These are phyloP conservation scores for Drosophila varians DNA, from an alignment of 1,140 invertebrate species.

Conservation along the genomic window DNA sequence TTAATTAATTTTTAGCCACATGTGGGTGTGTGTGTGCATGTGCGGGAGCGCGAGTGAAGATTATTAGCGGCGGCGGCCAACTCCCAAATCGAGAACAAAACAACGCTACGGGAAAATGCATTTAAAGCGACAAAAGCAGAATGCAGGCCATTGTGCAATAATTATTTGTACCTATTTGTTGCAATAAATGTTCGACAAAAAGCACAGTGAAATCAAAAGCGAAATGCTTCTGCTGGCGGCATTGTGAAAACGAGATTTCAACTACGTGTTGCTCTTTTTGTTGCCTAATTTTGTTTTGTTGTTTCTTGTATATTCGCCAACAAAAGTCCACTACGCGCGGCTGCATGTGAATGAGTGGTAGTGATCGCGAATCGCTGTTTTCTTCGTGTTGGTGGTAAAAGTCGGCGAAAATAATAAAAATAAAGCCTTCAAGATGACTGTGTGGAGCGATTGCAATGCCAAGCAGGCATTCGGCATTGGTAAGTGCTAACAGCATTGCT, in stretches of 20 bases:
- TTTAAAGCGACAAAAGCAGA: conserved; percentile 22
- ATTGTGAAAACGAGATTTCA: conserved; percentile 52
- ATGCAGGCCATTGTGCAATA: conserved; percentile 37
- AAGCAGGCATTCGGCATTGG: conserved; percentile 82
- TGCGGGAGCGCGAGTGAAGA: conserved; percentile 54
- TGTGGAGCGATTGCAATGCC: conserved; percentile 78
- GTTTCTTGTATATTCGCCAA: conserved; percentile 63
- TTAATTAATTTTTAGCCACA: conserved; percentile 21
- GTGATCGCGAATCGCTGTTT: conserved; percentile 17
- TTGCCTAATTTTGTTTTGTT: conserved; percentile 45
- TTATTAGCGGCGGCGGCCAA: conserved; percentile 59
- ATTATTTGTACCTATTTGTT: conserved; percentile 18
- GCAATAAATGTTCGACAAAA: conserved; percentile 15
- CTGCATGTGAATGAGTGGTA: conserved; percentile 22
- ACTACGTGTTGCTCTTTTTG: conserved; percentile 67
- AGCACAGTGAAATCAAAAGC: conserved; percentile 18
- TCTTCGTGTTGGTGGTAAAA: conserved; percentile 56
- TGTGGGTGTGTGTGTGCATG: conserved; percentile 38
- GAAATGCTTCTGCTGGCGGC: conserved; percentile 43
- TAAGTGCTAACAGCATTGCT: conserved; percentile 44
- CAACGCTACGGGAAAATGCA: conserved; percentile 24
- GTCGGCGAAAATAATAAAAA: conserved; percentile 55
- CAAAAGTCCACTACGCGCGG: conserved; percentile 56
- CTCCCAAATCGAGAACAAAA: conserved; percentile 74
- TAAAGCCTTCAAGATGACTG: conserved; percentile 58